These are phyloP conservation scores for Festucalex cinctus DNA, from an alignment of 2,113 vertebrate genomes.

Conservation along the genomic window DNA sequence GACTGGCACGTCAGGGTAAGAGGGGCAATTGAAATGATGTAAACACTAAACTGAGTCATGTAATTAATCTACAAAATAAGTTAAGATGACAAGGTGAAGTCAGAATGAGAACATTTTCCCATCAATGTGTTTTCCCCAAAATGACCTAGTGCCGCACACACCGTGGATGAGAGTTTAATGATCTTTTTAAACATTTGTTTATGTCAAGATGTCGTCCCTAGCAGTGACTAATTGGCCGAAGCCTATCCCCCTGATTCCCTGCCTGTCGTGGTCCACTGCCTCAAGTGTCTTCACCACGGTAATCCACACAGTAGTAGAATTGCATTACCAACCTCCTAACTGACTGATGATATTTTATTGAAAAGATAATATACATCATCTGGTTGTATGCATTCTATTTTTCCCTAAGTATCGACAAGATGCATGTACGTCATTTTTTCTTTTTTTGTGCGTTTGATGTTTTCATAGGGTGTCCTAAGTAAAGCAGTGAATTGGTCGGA, in stretches of 20 bases:
- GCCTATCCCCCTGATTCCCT: constrained; percentile 91
- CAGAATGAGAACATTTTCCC: too few relatives aligned
- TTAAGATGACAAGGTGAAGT: too few relatives aligned
- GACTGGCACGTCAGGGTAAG: too few relatives aligned
- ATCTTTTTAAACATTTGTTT: constrained; percentile 5
- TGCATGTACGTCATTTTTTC: not conserved
- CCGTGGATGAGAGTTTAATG: too few relatives aligned
- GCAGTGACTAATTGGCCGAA: constrained; percentile 97
- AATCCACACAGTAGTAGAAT: constrained; percentile 15
- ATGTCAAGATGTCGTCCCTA: constrained; percentile 92
- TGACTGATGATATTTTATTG: not conserved
- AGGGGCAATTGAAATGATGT: too few relatives aligned
- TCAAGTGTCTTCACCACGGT: constrained; percentile 97
- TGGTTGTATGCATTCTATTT: too few relatives aligned
- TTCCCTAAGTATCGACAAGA: too few relatives aligned
- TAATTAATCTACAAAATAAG: too few relatives aligned
- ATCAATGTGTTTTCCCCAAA: not conserved
- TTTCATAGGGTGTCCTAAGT: constrained; percentile 87
- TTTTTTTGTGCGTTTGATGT: constrained; percentile 1
- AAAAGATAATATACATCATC: too few relatives aligned
- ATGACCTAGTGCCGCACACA: not conserved
- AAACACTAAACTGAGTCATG: too few relatives aligned
- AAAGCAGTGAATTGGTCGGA: constrained; percentile 95
- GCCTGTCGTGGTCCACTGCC: constrained; percentile 97
- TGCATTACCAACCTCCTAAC: not conserved